A percentile compares a stretch with the other conserved stretches of the same genome.
phyloP scores from a whole-genome alignment of 2,113 vertebrate species.

The Campylomormyrus numenius region DNA sequence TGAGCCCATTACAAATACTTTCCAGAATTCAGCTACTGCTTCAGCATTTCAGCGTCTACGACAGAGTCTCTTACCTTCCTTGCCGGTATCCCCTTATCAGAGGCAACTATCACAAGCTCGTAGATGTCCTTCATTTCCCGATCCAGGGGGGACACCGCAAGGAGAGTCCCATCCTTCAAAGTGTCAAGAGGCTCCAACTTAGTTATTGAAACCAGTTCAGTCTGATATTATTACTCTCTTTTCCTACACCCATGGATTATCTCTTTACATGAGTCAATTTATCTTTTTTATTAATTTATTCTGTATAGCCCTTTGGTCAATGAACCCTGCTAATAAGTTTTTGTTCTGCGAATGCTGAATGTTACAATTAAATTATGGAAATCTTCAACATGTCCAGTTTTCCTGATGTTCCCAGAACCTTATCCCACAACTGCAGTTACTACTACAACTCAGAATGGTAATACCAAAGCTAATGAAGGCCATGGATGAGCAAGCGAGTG shows the following conservation, averaged over 20 bases:
- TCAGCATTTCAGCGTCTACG: neutral
- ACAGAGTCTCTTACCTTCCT: constrained; percentile 49
- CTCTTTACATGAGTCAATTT: neutral
- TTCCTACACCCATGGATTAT: neutral
- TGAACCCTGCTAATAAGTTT: neutral
- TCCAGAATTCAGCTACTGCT: neutral
- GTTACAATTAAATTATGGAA: neutral
- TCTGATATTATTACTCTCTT: neutral
- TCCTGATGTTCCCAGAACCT: neutral
- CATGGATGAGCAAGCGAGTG: neutral
- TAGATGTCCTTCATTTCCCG: constrained; percentile 57
- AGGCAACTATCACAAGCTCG: constrained; percentile 53
- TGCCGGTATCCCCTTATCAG: constrained; percentile 55
- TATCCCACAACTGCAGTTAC: neutral
- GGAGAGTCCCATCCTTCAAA: constrained; percentile 60
- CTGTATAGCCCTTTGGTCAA: neutral
- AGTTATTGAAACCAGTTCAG: neutral
- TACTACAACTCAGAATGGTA: neutral
- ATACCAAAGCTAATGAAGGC: neutral
- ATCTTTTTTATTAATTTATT: neutral
- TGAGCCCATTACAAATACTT: neutral
- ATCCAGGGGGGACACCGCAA: constrained; percentile 51
- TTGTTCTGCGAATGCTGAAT: neutral
- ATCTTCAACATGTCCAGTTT: neutral
- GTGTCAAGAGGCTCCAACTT: neutral